Evolutionary conservation across 1,140 invertebrate genomes (phyloP), one percentile per base, ranked within the genome.

Genomic region (Psix sp.): DNA sequence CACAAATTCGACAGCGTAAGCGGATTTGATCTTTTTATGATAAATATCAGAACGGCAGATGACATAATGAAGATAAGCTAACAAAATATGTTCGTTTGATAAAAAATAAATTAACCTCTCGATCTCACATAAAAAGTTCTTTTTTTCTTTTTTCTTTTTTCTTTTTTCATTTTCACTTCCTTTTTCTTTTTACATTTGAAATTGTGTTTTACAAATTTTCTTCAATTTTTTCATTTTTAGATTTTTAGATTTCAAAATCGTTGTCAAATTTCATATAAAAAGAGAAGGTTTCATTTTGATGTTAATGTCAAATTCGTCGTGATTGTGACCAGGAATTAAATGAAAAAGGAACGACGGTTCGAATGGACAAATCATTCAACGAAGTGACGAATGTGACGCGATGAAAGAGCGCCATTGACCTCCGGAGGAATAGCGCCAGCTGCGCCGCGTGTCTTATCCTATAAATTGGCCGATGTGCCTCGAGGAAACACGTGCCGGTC

Each of bases 401-500:
- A 26, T n/a, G 24, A 59, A 45, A 48, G 59, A 49, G 36, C 74
- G 62, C 66, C 76, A 82, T 81, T 82, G 82, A 82, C 66, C 77
- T 75, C 56, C 38, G 57, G 38, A 52, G 71, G 42, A 46, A 72
- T 74, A 56, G 59, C 74, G 56, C 67, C 81, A 83, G 82, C 81
- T 84, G 81, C 45, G 29, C 26, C 46, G 73, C 76, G 70, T 17
- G 46, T 74, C 46, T 63, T 62, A 79, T 81, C 63, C 72, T 79
- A 80, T 82, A 82, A 79, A 82, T 80, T 79, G 77, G 70, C 56
- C 39, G 43, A 65, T 66, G 39, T 72, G 77, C 71, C 75, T 74
- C 59, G 66, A 60, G 76, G 77, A 82, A 83, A 87, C 86, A 86
- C 86, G 86, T 87, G 86, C 80, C 84, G 36, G 76, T 84, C 86